Percentiles rank a stretch among this genome's conserved stretches.
Conservation (phyloP, 2,113 vertebrate species). For the Elaphurus davidianus region DNA sequence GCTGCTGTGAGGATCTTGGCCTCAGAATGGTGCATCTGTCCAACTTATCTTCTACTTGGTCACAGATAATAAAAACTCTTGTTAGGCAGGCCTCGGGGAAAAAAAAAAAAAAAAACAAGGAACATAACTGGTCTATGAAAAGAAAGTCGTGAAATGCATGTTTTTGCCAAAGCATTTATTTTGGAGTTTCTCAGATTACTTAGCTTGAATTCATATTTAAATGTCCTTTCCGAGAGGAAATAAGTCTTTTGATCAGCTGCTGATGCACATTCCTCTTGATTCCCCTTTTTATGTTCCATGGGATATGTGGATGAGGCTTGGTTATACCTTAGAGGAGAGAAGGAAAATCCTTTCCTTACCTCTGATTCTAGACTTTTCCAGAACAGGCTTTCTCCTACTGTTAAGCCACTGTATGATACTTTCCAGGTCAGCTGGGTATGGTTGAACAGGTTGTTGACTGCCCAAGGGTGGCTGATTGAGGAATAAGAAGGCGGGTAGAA, state of each 20-base stretch:
- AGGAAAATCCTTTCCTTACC: neutral
- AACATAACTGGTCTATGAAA: conserved; percentile 34
- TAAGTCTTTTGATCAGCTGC: neutral
- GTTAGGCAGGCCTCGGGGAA: conserved; percentile 33
- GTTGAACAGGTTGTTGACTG: neutral
- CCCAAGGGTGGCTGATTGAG: neutral
- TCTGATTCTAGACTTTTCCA: neutral
- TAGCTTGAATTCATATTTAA: conserved; percentile 23
- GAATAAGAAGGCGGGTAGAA: neutral
- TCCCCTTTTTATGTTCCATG: neutral
- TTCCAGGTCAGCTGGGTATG: neutral
- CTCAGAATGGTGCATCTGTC: conserved; percentile 68
- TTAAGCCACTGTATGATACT: neutral
- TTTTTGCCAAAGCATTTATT: conserved; percentile 51
- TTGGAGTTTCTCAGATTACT: conserved; percentile 45
- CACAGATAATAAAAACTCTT: conserved; percentile 69
- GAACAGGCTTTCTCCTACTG: neutral
- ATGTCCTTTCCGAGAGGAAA: conserved; percentile 10
- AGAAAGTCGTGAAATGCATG: neutral
- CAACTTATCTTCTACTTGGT: conserved; percentile 71
- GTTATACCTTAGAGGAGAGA: neutral
- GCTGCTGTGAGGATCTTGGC: conserved; percentile 68
- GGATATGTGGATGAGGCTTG: neutral
- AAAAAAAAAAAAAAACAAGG: conserved; percentile 58
- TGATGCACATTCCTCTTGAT: neutral